Evolutionary conservation across 2,888 invertebrate genomes (phyloP), one percentile per base, ranked within the genome.

Genomic region (Calameuta pallipes): DNA sequence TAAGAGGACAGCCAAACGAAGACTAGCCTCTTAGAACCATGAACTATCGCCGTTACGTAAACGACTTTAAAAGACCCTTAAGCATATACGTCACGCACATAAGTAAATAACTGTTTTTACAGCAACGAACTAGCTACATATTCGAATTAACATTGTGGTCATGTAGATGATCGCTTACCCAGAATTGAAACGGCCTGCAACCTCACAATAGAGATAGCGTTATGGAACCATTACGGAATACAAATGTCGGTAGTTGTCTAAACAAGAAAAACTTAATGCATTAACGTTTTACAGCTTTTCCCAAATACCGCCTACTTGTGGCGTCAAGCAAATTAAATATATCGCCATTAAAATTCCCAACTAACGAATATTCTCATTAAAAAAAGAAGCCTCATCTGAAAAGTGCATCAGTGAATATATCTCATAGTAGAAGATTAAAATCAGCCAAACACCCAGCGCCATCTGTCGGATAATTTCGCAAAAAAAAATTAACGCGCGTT

Each of bases 71-170:
- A 56, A 56, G 23, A 56, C 56, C 56, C 56, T 56, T 56, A 23
- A 56, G 23, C 56, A 56, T 23, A 23, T 23, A 56, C 56, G 9
- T 56, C 56, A 56, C 56, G 56, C 56, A 23, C 23, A 23, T 9
- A 23, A 56, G 23, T 56, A 79, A 78, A 75, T 85, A 85, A 85
- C 85, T 81, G 85, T 85, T 85, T 82, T 56, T 82, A 80, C 80
- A 81, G 83, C 80, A 82, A 83, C 85, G 85, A 85, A 85, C 83
- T 80, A 84, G 83, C 84, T 85, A 81, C 84, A 83, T 82, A 81
- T 82, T 84, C 80, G 82, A 84, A 79, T 85, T 85, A 81, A 82
- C 84, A 85, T 85, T 82, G 81, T 81, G 82, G 82, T 85, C 85
- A 83, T 83, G 84, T 83, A 84, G 84, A 81, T 78, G 83, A 78